Base-by-base conservation (phyloP, 2,888 invertebrate genomes). In the Phortica okadai region DNA sequence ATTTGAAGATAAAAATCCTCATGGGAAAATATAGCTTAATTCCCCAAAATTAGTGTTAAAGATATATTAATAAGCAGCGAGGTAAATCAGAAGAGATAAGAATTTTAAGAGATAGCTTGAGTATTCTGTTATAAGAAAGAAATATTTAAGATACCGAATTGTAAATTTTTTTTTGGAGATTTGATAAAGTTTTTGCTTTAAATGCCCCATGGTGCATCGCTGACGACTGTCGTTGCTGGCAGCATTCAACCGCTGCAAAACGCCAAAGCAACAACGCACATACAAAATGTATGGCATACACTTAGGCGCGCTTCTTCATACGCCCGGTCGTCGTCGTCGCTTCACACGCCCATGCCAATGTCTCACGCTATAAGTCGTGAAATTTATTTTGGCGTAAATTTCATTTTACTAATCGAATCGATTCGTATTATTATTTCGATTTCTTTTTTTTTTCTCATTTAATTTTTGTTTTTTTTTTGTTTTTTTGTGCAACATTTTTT, bases 351-450 rank as follows among this genome's bases (percentile, higher is more conserved):
- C 80, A 87, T 83, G 79, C 45, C 44, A 80, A 87, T 83, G 79
- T 82, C 79, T 16, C 25, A 50, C 25, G 16, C 62, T 73, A 84
- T 82, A 85, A 87, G 86, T 85, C 81, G 82, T 76, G 81, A 87
- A 87, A 87, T 85, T 84, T 85, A 87, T 85, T 87, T 87, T 85
- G 87, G 82, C 87, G 84, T 87, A 84, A 85, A 85, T 87, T 87
- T 85, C 86, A 85, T 87, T 85, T 84, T 79, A 85, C 87, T 85
- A 87, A 85, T 85, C 85, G 86, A 85, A 85, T 85, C 87, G 85
- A 87, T 85, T 85, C 87, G 83, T 83, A 87, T 84, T 85, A 84
- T 81, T 81, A 84, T 84, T 87, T 87, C 87, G 80, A 83, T 79
- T 33, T 86, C 62, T 72, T 59, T 33, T 70, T 59, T 56, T 72